A percentile compares a stretch with the other conserved stretches of the same genome.
Conservation (phyloP, 1,140 invertebrate genomes). For the Phenacoccus solenopsis region DNA sequence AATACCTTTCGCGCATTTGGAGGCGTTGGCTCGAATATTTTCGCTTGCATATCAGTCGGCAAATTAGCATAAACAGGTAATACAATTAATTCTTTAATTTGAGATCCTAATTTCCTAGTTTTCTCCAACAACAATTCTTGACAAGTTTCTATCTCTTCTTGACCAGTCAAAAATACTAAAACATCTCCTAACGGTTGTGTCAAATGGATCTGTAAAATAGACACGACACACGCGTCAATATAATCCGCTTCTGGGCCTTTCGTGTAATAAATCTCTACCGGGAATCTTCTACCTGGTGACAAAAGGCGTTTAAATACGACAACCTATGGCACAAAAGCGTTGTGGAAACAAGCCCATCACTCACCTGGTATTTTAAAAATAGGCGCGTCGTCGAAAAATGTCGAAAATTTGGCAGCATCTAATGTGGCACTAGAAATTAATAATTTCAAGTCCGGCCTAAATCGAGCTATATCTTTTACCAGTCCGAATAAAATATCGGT, state of each 20-base stretch:
- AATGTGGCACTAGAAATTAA: conserved; percentile 96
- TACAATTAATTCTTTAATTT: conserved; percentile 85
- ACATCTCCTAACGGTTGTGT: conserved; percentile 92
- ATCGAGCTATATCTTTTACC: conserved; percentile 94
- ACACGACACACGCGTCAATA: conserved; percentile 92
- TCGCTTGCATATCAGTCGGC: conserved; percentile 96
- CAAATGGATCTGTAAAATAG: conserved; percentile 93
- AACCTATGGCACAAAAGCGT: not conserved
- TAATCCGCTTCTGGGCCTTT: conserved; percentile 98
- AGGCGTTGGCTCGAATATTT: conserved; percentile 94
- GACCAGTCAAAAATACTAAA: conserved; percentile 91
- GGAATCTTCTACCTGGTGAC: conserved; percentile 50
- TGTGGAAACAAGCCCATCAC: not conserved
- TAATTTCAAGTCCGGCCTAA: conserved; percentile 87
- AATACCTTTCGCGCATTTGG: conserved; percentile 77
- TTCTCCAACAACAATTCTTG: conserved; percentile 86
- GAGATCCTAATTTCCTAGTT: conserved; percentile 75
- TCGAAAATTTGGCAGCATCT: conserved; percentile 95
- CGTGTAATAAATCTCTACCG: conserved; percentile 96
- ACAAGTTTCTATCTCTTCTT: conserved; percentile 93
- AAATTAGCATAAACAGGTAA: conserved; percentile 97
- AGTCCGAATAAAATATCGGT: conserved; percentile 98
- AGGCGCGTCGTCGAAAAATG: conserved; percentile 96
- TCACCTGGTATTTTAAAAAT: conserved; percentile 91
- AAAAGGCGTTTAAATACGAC: too few species aligned